Base-by-base conservation (phyloP, 30 jellyfish, hydroid and myxozoan species). In the Aurelia sp. region DNA sequence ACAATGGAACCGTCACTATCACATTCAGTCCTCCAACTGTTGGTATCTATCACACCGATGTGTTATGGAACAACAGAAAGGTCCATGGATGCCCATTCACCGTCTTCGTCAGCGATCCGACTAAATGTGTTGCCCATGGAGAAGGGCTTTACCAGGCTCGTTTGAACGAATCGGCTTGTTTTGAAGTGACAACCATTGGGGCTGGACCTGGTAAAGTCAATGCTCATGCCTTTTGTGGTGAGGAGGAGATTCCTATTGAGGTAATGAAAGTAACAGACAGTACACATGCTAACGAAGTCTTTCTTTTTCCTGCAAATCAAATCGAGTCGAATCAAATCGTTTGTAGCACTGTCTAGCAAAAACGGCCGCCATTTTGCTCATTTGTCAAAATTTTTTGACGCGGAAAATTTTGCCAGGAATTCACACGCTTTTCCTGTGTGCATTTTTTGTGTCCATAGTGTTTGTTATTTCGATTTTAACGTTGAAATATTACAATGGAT, bases 121-220 rank as follows among this genome's bases (percentile, higher is more conserved):
- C 74, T 7, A 89, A 89, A 51, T 84, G 93, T 44, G 97, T 87
- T 35, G 92, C 97, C 0, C 95, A 74, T 76, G 99, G 99, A 15
- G 99, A 89, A 30, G 96, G 95, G 62, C 85, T 94, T 72, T 68
- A 94, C 18, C 96, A 89, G 73, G 89, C 97, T 57, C 87, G 97
- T 1, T 65, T 94, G n/a, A 71, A 84, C 65, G 99, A 94, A 64
- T 90, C 84, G 15, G 79, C 94, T 1, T 22, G 67, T 22, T 94
- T 94, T 62, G 96, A 94, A 53, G 97, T 94, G 22, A 74, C 97
- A 20, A 89, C 99, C 47, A 79, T 74, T 19, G 99, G 97, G 20
- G 99, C 96, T 17, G 99, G 99, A 20, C 99, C 99, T 6, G 99
- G 99, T n/a, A 89, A 70, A 17, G 47, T 94, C 40, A 30, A 69